phyloP scores from a whole-genome alignment of 2,797 vertebrate genomes.

The Sarcophilus harrisii region DNA sequence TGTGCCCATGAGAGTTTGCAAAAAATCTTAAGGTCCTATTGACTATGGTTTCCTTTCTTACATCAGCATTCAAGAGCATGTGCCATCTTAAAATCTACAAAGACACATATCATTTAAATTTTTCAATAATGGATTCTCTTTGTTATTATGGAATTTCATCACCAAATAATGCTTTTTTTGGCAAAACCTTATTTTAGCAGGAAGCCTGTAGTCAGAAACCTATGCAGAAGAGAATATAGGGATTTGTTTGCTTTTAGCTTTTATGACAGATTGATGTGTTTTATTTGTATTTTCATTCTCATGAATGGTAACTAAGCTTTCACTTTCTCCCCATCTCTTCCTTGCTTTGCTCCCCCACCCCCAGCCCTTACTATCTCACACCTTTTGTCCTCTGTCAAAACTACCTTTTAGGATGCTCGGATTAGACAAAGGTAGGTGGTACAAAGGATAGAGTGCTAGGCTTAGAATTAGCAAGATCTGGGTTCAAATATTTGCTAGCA shows the following conservation, averaged over 20 bases:
- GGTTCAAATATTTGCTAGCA: background rate
- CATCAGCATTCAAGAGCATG: conserved; percentile 71
- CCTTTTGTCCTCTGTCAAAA: background rate
- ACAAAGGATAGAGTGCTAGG: background rate
- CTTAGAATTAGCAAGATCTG: background rate
- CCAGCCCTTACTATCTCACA: background rate
- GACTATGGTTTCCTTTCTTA: conserved; percentile 72
- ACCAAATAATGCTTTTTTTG: conserved; percentile 81
- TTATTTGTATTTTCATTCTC: conserved; percentile 71
- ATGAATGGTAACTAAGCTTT: conserved; percentile 25
- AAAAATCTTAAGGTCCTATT: conserved; percentile 68
- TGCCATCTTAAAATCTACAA: conserved; percentile 77
- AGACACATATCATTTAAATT: conserved; percentile 76
- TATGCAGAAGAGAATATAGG: conserved; percentile 73
- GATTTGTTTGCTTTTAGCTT: conserved; percentile 81
- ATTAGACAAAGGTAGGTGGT: background rate
- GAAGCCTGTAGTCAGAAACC: conserved; percentile 83
- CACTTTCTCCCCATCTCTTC: conserved; percentile 32
- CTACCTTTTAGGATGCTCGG: conserved; percentile 23
- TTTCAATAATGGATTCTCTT: conserved; percentile 80
- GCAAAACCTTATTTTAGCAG: conserved; percentile 80
- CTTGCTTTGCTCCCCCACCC: background rate
- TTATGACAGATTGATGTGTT: conserved; percentile 80
- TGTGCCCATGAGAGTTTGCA: conserved; percentile 79
- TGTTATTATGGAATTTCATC: conserved; percentile 82